phyloP scores from a whole-genome alignment of 2,888 invertebrate species.

The Oscheius sp. region DNA sequence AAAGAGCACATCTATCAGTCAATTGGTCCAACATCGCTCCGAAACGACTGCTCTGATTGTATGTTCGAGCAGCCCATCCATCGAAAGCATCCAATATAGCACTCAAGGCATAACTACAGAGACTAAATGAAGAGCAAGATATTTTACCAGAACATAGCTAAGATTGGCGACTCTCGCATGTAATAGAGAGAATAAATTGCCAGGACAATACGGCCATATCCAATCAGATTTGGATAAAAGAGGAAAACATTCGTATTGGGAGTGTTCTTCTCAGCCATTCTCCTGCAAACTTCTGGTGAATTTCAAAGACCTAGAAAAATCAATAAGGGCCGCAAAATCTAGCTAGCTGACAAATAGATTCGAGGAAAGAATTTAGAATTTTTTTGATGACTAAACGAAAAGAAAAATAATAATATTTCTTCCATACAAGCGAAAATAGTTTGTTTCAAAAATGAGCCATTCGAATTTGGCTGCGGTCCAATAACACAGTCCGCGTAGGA shows the following conservation, averaged over 20 bases:
- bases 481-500: too few relatives aligned
- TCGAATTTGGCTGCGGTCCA: too few relatives aligned
- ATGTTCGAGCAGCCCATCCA: constrained; percentile 87
- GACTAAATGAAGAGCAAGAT: background rate
- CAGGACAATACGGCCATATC: constrained; percentile 88
- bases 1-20: constrained; percentile 94
- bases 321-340: too few relatives aligned
- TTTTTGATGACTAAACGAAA: too few relatives aligned
- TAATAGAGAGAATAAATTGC: constrained; percentile 91
- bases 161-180: constrained; percentile 91
- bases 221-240: constrained; percentile 73
- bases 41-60: constrained; percentile 82
- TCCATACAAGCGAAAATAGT: too few relatives aligned
- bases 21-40: constrained; percentile 73
- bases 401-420: too few relatives aligned
- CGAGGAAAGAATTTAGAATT: too few relatives aligned
- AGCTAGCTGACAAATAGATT: too few relatives aligned
- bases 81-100: constrained; percentile 93
- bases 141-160: constrained; percentile 78
- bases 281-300: too few relatives aligned
- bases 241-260: constrained; percentile 58
- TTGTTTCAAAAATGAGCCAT: too few relatives aligned
- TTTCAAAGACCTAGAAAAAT: too few relatives aligned
- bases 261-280: too few relatives aligned
- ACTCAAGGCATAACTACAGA: constrained; percentile 81